Percentiles rank a stretch among this genome's conserved stretches.
These are phyloP conservation scores for Sphaeridia pumilis DNA, from an alignment of 2,888 invertebrate species.

Conservation along the genomic window DNA sequence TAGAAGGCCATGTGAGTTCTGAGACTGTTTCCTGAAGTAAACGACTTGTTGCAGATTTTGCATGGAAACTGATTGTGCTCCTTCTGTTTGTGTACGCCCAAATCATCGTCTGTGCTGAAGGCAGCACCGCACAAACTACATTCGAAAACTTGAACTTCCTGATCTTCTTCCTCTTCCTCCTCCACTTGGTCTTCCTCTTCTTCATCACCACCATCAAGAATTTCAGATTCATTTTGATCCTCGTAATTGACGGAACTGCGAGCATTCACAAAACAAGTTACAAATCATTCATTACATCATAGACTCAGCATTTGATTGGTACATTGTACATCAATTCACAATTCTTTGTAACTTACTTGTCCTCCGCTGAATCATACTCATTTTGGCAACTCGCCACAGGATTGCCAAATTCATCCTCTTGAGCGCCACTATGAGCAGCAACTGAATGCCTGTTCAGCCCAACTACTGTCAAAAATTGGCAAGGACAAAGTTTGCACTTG, in stretches of 20 bases:
- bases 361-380: too few species aligned
- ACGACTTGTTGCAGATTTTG: conserved; percentile 4
- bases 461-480: conserved; percentile 9
- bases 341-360: too few species aligned
- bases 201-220: neutral
- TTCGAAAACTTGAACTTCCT: neutral
- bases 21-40: conserved; percentile 11
- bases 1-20: conserved; percentile 13
- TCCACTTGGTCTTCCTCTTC: too few species aligned
- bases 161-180: neutral
- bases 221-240: neutral
- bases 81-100: conserved; percentile 10
- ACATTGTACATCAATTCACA: too few species aligned
- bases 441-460: conserved; percentile 11
- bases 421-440: neutral
- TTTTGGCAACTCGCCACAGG: too few species aligned
- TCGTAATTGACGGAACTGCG: neutral
- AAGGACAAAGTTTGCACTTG: conserved; percentile 5
- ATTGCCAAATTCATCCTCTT: neutral
- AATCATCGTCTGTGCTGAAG: conserved; percentile 6
- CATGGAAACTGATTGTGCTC: neutral
- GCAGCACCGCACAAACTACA: conserved; percentile 11
- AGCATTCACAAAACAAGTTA: too few species aligned
- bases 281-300: too few species aligned
- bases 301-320: too few species aligned